phyloP scores from a whole-genome alignment of 1,140 invertebrate genomes.

The Matsumurasca onukii region DNA sequence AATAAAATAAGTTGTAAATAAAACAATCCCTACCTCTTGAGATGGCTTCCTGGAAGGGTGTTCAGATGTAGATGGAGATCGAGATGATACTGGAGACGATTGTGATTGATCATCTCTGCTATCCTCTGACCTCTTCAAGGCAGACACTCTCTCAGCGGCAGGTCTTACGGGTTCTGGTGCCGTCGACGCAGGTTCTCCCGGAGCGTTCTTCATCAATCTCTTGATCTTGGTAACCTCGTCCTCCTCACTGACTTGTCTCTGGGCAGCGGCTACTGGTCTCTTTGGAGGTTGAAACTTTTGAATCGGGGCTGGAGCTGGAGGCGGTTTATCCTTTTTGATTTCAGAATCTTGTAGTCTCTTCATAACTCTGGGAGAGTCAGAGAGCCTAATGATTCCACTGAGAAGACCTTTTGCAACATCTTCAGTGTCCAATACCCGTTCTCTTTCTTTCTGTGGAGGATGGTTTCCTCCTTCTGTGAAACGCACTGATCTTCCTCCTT shows the following conservation, averaged over 20 bases:
- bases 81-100: constrained; percentile 33
- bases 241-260: constrained; percentile 78
- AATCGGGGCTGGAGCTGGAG: constrained; percentile 54
- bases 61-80: constrained; percentile 36
- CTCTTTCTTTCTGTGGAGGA: constrained; percentile 63
- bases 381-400: constrained; percentile 84
- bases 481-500: constrained; percentile 58
- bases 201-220: constrained; percentile 73
- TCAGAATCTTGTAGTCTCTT: constrained; percentile 82
- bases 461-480: constrained; percentile 36
- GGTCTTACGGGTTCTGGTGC: constrained; percentile 59
- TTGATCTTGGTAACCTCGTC: constrained; percentile 89
- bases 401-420: constrained; percentile 82
- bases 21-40: constrained; percentile 40
- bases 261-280: constrained; percentile 41
- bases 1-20: neutral
- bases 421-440: constrained; percentile 84
- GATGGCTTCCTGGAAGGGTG: constrained; percentile 45
- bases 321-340: constrained; percentile 66
- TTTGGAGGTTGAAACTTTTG: constrained; percentile 43
- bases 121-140: constrained; percentile 47
- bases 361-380: constrained; percentile 87
- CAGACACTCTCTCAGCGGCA: constrained; percentile 50
- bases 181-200: constrained; percentile 57
- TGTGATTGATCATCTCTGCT: constrained; percentile 34